These are phyloP conservation scores for Meloidogyne exigua DNA, from an alignment of 1,140 invertebrate species.

Conservation along the genomic window DNA sequence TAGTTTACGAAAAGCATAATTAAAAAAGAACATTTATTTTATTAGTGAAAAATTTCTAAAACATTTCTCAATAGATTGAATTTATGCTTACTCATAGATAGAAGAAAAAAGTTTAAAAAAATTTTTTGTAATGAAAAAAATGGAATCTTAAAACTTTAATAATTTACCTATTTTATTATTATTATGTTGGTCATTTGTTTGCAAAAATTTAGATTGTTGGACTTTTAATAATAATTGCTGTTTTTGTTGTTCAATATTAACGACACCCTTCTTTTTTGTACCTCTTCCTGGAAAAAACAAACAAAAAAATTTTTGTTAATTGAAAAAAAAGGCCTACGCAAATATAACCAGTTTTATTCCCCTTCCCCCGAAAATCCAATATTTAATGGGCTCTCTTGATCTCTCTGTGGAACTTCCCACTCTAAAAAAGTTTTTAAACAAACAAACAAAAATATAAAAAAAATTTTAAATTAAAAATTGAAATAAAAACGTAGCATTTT, in stretches of 20 bases:
- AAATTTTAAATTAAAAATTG: background rate
- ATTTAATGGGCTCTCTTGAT: background rate
- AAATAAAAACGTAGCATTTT: background rate
- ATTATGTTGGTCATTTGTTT: conserved; percentile 1
- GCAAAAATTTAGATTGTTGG: background rate
- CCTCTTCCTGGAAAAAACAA: conserved; percentile 1
- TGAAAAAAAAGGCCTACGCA: background rate
- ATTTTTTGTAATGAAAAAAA: background rate
- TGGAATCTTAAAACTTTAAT: background rate
- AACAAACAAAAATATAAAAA: background rate
- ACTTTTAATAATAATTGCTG: background rate
- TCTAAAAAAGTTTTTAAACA: background rate
- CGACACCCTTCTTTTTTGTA: background rate
- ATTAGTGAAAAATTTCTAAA: background rate
- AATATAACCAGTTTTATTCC: background rate
- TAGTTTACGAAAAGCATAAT: background rate
- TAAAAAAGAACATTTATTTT: background rate
- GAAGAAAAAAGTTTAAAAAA: background rate
- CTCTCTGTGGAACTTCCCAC: background rate
- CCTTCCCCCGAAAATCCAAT: background rate
- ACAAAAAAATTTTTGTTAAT: background rate
- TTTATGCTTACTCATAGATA: background rate
- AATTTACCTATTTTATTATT: background rate
- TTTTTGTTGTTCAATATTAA: background rate
- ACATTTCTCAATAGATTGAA: background rate